Evolutionary conservation across 2,113 vertebrate species (phyloP).

Genomic region (Tonatia bakeri): DNA sequence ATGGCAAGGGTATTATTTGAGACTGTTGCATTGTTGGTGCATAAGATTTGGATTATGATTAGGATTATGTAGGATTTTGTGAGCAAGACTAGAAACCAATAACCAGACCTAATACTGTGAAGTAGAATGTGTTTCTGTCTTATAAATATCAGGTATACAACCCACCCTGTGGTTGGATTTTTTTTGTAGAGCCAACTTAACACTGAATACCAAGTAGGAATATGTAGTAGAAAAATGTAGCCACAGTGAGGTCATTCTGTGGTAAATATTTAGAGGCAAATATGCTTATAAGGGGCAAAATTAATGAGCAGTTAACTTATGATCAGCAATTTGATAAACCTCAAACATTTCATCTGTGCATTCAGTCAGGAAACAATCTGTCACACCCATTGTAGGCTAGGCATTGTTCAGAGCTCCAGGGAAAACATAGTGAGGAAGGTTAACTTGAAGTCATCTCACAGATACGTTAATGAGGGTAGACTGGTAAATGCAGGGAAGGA

Average conservation of each 20-base stretch:
- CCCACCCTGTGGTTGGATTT: neutral
- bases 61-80: conserved; percentile 1
- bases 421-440: neutral
- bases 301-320: neutral
- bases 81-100: neutral
- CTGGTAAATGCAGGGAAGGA: neutral
- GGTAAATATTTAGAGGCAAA: neutral
- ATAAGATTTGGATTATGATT: neutral
- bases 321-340: neutral
- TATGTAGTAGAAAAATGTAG: neutral
- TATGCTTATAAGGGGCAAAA: neutral
- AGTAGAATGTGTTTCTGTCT: neutral
- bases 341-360: neutral
- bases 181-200: neutral
- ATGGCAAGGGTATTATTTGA: neutral
- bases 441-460: neutral
- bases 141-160: neutral
- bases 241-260: neutral
- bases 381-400: neutral
- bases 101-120: neutral
- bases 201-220: neutral
- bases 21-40: neutral
- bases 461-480: neutral
- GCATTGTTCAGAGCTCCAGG: neutral
- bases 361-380: neutral